Conservation (phyloP, 2,113 vertebrate species). For the Monopterus albus region DNA sequence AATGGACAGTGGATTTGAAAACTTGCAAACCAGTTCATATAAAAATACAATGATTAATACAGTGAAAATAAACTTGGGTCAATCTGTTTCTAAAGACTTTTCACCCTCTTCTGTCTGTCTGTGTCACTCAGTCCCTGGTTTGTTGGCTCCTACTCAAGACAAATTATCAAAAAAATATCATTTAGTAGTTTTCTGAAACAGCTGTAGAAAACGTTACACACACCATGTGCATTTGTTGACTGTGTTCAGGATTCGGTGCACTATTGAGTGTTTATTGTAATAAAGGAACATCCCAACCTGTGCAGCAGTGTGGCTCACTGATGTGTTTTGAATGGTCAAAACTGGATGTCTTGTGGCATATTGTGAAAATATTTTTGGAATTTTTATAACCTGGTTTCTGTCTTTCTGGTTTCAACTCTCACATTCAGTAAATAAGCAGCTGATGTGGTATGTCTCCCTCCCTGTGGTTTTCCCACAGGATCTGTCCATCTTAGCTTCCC, state of each 20-base stretch:
- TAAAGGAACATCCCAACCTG: neutral
- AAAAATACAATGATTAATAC: too few species aligned
- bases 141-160: neutral
- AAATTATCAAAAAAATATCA: too few species aligned
- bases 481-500: constrained; percentile 34
- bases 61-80: neutral
- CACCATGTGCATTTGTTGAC: too few species aligned
- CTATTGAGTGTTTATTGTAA: neutral
- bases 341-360: neutral
- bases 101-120: neutral
- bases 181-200: neutral
- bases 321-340: too few species aligned
- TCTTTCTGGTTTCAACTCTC: constrained; percentile 19
- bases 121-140: neutral
- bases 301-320: neutral
- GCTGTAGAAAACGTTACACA: neutral
- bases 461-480: constrained; percentile 65
- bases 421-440: constrained; percentile 34
- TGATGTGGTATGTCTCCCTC: constrained; percentile 51
- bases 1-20: too few species aligned
- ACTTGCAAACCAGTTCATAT: too few species aligned
- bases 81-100: neutral
- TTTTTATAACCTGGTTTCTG: neutral
- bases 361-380: neutral
- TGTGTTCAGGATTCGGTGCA: too few species aligned